A percentile compares a stretch with the other conserved stretches of the same genome.
Conservation (phyloP, 2,797 vertebrate genomes). For the Picus viridis region DNA sequence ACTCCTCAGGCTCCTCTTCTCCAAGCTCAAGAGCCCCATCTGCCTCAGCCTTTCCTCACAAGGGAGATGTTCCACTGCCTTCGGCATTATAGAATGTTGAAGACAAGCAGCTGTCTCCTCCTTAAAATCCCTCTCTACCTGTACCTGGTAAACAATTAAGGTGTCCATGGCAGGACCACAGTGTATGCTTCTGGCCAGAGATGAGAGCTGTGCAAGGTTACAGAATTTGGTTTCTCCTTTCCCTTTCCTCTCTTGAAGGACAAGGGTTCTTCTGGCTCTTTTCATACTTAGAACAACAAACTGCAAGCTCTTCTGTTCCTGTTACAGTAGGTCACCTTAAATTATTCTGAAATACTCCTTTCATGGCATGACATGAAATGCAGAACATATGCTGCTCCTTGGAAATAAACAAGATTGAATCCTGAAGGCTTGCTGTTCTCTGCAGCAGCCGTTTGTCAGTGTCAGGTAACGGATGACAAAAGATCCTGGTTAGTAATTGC, state of each 20-base stretch:
- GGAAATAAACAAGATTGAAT: slow-evolving; percentile 43
- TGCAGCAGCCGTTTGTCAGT: neutral
- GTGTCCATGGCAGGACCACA: neutral
- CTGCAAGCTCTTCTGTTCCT: neutral
- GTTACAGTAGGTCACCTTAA: neutral
- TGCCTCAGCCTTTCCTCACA: too few species aligned
- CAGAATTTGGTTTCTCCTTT: neutral
- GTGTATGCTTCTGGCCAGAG: fast-evolving
- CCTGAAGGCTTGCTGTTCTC: slow-evolving; percentile 5
- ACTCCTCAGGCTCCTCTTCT: too few species aligned
- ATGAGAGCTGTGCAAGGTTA: neutral
- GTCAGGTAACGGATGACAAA: slow-evolving; percentile 6
- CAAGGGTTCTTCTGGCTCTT: neutral
- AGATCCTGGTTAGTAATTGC: slow-evolving; percentile 18
- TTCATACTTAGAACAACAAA: neutral
- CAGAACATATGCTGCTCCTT: slow-evolving; percentile 9
- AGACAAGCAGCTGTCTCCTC: neutral
- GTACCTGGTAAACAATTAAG: neutral
- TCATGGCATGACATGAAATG: slow-evolving; percentile 7
- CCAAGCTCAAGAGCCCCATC: too few species aligned
- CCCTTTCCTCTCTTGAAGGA: neutral
- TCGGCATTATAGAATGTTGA: neutral
- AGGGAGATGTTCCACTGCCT: too few species aligned
- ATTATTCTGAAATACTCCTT: slow-evolving; percentile 16
- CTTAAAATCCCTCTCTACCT: neutral